Base-by-base conservation (phyloP, 2,797 vertebrate species). In the Mustela erminea region DNA sequence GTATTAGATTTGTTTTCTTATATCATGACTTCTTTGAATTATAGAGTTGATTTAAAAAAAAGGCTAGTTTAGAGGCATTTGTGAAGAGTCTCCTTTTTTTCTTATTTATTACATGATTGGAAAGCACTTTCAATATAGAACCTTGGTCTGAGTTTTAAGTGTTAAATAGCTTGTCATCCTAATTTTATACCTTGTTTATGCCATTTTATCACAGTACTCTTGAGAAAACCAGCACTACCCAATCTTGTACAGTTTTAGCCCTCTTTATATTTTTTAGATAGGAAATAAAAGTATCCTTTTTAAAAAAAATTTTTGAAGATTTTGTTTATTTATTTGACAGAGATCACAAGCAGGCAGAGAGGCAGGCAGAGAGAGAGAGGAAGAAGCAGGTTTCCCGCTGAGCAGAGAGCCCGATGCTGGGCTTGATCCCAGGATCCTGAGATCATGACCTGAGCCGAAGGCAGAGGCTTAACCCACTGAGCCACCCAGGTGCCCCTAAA, bases 201-300 rank as follows among this genome's bases (percentile, higher is more conserved):
- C 27, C 62, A 38, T 93, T 95, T 96, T 95, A 52, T 66, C n/a
- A 2, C 2, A 62, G 17, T 32, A 21, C 56, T 93, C 23, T 18
- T 52, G n/a, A 70, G 64, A 93, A 85, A 91, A 64, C 20, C 23
- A 66, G 25, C 20, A 56, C 8, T 87, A 8, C 13, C 7, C 20
- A 62, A 41, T 83, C 38, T 68, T 95, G 72, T 56, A 80, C 81
- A 64, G 35, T 82, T 96, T 95, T 54, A 90, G 9, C 43, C 20
- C n/a, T n/a, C 12, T 86, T 56, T 91, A 62, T 89, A 43, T 70
- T 88, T 74, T 95, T 80, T 41, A 91, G 35, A 5, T 95, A 12
- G 87, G 89, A 93, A 93, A 84, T 95, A 43, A 82, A 93, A 86
- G 78, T 95, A 46, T 17, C 15, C 49, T 52, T 49, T 52, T 49